A percentile compares a stretch with the other conserved stretches of the same genome.
These are phyloP conservation scores for Chromis chromis DNA, from an alignment of 2,797 vertebrate genomes.

Conservation along the genomic window DNA sequence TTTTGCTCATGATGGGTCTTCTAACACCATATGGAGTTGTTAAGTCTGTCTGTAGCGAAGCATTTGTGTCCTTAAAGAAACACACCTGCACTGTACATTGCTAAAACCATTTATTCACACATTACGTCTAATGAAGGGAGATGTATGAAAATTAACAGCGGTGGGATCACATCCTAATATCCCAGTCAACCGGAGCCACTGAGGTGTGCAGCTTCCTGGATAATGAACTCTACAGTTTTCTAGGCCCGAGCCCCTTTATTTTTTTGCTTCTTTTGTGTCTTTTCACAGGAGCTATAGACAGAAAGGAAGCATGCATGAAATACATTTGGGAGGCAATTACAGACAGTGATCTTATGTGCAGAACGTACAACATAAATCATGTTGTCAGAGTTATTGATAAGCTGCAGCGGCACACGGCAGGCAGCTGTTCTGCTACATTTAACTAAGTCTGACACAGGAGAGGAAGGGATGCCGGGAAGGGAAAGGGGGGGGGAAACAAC, in stretches of 20 bases:
- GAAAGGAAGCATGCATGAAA: constrained; percentile 41
- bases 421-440: constrained; percentile 80
- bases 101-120: constrained; percentile 7
- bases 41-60: no score
- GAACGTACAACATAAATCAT: constrained; percentile 76
- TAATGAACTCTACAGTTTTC: constrained; percentile 54
- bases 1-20: no score
- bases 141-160: constrained; percentile 27
- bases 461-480: constrained; percentile 17
- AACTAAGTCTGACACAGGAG: constrained; percentile 68
- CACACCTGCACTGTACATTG: neutral
- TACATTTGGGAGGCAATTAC: constrained; percentile 73
- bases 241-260: neutral
- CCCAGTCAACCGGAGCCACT: constrained; percentile 42
- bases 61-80: neutral
- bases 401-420: constrained; percentile 64
- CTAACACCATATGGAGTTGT: no score
- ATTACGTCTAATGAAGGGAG: constrained; percentile 5
- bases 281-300: neutral
- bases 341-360: constrained; percentile 69
- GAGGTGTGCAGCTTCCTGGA: constrained; percentile 54
- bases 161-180: constrained; percentile 50
- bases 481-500: constrained; percentile 6
- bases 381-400: constrained; percentile 81
- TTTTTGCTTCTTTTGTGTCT: neutral